Evolutionary conservation across 2,888 invertebrate species (phyloP).

Genomic region (Chymomyza fuscimana): DNA sequence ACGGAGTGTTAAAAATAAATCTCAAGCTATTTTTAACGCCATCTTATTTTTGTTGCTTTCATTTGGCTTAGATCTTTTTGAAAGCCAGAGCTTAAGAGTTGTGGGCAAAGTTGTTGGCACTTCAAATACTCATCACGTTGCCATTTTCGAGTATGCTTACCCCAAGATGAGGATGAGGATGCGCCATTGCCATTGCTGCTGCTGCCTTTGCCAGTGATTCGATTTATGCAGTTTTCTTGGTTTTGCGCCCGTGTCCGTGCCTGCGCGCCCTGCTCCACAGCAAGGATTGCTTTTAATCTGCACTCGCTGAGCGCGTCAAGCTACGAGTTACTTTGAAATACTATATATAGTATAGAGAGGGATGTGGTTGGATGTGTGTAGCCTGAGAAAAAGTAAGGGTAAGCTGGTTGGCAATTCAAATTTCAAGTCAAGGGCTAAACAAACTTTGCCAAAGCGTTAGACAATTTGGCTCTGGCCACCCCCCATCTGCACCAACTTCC

Average conservation of each 20-base stretch:
- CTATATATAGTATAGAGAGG: not conserved
- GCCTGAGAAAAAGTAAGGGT: not conserved
- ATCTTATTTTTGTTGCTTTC: not conserved
- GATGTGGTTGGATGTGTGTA: not conserved
- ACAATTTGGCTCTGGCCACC: not conserved
- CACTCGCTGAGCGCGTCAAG: conserved; percentile 23
- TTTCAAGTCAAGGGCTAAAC: conserved; percentile 68
- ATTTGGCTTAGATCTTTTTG: not conserved
- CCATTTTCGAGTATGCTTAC: conserved; percentile 21
- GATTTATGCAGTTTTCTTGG: conserved; percentile 50
- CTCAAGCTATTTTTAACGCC: conserved; percentile 45
- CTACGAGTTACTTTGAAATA: not conserved
- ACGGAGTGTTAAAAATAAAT: conserved; percentile 35
- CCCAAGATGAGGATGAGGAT: not conserved
- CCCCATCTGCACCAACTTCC: not conserved
- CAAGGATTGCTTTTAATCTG: conserved; percentile 40
- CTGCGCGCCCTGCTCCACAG: not conserved
- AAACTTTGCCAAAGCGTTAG: conserved; percentile 51
- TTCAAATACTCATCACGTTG: conserved; percentile 36
- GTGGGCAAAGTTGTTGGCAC: conserved; percentile 14
- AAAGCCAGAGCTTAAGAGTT: not conserved
- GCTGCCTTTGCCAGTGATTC: conserved; percentile 42
- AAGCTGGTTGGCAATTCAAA: conserved; percentile 42
- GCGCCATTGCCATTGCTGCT: too few species aligned
- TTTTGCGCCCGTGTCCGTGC: not conserved